Percentiles rank a stretch among this genome's conserved stretches.
Conservation (phyloP, 2,888 invertebrate genomes). For the Calliscelio sp. region DNA sequence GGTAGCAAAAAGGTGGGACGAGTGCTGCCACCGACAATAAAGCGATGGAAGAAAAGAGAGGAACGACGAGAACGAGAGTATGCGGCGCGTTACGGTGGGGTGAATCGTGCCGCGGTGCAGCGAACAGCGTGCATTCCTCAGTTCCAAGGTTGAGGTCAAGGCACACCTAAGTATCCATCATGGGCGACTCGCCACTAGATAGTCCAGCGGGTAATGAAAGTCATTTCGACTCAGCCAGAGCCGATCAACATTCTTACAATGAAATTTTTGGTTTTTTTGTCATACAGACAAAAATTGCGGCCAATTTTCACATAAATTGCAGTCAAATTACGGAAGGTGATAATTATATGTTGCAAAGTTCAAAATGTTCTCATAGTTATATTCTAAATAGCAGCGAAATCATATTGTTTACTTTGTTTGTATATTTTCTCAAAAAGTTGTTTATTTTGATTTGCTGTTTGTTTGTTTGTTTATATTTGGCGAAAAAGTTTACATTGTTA, state of each 20-base stretch:
- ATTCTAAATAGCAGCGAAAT: no score
- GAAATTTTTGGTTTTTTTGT: no score
- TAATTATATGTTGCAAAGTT: no score
- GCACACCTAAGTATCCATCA: slow-evolving; percentile 80
- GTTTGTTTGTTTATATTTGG: no score
- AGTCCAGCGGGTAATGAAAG: slow-evolving; percentile 60
- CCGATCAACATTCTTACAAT: slow-evolving; percentile 27
- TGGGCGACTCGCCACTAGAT: slow-evolving; percentile 69
- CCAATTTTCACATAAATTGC: no score
- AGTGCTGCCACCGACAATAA: slow-evolving; percentile 41
- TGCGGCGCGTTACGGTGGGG: slow-evolving; percentile 76
- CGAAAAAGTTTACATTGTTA: no score
- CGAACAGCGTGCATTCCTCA: slow-evolving; percentile 80
- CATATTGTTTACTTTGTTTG: no score
- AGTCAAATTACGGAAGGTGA: no score
- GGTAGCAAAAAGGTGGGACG: slow-evolving; percentile 52
- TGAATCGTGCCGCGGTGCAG: slow-evolving; percentile 75
- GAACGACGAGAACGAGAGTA: slow-evolving; percentile 68
- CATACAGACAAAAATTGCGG: no score
- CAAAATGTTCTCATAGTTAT: no score
- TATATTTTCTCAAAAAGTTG: no score
- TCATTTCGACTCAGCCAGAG: slow-evolving; percentile 29
- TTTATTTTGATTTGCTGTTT: no score
- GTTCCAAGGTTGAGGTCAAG: slow-evolving; percentile 84
- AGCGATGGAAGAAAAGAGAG: slow-evolving; percentile 63